Base-by-base conservation (phyloP, 2,113 vertebrate species). In the Pagrus major region DNA sequence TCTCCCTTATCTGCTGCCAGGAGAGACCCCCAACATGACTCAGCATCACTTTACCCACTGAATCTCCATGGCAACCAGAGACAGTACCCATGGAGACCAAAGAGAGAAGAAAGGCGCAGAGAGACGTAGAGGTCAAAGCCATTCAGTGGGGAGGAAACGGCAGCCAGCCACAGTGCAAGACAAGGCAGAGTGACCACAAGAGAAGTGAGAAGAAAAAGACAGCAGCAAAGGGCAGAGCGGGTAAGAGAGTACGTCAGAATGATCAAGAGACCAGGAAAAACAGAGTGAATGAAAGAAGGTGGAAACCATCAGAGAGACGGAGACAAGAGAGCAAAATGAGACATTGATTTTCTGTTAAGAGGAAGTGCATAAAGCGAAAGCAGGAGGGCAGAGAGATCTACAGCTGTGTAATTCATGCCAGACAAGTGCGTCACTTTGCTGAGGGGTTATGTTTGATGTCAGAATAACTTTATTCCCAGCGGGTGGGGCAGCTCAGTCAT, bases 41-140 rank as follows among this genome's bases (percentile, higher is more conserved):
- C 91, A 92, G 87, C 89, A 83, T 87, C 84, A 66, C 54, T 70
- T 61, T 46, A 67, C 44, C 25, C 11, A 65, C 71, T 63, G 52
- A 80, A 49, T 88, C 81, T 64, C 90, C 79, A 84, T 77, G 80
- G 77, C 75, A 80, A 91, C 88, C 25, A 39, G 71, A 68, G 56
- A 80, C 71, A 70, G 86, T 80, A 61, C 54, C 79, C 70, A 91
- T 90, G 65, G 87, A 87, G 69, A 93, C 76, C 64, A 71, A 44
- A 83, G 66, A 86, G 35, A 72, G 29, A 56, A 54, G 4, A 54
- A 55, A 42, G 64, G 75, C 14, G 31, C 29, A 59, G 67, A 37
- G 65, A 75, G 74, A 55, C 33, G 35, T 10, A 47, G 70, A 84
- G 76, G 81, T 86, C 76, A 86, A 54, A 78, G 81, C 9, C 60